A percentile compares a stretch with the other conserved stretches of the same genome.
phyloP scores from a whole-genome alignment of 1,140 invertebrate species.

The Aphis craccivora region DNA sequence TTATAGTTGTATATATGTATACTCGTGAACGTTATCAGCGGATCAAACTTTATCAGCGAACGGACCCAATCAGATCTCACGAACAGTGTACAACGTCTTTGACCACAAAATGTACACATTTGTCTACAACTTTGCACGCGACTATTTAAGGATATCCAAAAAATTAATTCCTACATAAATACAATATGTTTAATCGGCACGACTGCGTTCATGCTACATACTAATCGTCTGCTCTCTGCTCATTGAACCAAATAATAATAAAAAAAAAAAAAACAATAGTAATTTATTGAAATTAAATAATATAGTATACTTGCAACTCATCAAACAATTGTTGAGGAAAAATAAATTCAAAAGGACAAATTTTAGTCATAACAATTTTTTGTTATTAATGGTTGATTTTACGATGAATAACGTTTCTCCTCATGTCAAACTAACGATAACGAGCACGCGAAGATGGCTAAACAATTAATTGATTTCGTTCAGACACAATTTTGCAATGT shows the following conservation, averaged over 20 bases:
- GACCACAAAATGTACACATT: neutral
- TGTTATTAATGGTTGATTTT: no score
- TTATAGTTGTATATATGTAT: neutral
- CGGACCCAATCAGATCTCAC: neutral
- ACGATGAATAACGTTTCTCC: no score
- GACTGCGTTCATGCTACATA: neutral
- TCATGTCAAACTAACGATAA: no score
- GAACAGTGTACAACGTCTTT: neutral
- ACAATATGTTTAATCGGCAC: neutral
- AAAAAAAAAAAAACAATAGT: neutral
- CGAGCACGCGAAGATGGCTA: no score
- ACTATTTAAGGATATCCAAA: neutral
- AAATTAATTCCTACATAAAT: neutral
- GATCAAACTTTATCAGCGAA: neutral
- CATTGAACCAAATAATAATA: neutral
- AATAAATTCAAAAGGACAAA: neutral
- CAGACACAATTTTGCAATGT: neutral
- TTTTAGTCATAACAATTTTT: neutral
- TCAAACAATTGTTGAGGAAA: neutral
- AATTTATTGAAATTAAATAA: neutral
- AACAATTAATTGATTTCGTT: no score
- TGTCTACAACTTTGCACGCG: neutral
- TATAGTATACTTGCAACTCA: neutral
- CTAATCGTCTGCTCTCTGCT: neutral
- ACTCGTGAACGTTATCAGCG: neutral